A percentile compares a stretch with the other conserved stretches of the same genome.
These are phyloP conservation scores for Leptinotarsa defecta DNA, from an alignment of 1,140 invertebrate genomes.

Conservation along the genomic window DNA sequence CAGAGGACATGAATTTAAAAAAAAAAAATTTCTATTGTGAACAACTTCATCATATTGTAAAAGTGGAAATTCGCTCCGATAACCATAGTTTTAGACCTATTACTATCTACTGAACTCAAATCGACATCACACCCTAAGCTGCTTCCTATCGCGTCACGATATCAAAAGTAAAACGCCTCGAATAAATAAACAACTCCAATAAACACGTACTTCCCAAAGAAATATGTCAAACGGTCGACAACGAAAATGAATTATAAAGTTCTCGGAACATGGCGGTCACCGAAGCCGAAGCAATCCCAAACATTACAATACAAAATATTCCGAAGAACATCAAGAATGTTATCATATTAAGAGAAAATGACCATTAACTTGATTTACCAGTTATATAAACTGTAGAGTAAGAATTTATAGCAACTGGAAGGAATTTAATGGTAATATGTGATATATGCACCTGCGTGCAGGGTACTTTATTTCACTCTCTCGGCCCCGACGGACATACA, in stretches of 20 bases:
- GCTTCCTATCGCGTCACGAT: not conserved
- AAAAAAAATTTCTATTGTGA: no score
- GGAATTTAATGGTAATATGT: conserved; percentile 46
- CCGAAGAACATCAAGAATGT: conserved; percentile 37
- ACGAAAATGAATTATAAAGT: conserved; percentile 22
- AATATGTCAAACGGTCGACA: conserved; percentile 14
- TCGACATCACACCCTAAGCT: no score
- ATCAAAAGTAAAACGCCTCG: not conserved
- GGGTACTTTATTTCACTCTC: conserved; percentile 38
- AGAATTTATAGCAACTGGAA: conserved; percentile 42
- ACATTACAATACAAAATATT: conserved; percentile 39
- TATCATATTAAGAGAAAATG: conserved; percentile 42
- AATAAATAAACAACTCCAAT: conserved; percentile 6
- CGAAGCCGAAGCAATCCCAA: conserved; percentile 19
- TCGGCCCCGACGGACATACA: conserved; percentile 19
- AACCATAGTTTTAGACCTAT: no score
- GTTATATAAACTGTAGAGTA: conserved; percentile 40
- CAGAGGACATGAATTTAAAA: no score
- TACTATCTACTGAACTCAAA: no score
- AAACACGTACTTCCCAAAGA: conserved; percentile 8
- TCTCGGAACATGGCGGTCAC: conserved; percentile 10
- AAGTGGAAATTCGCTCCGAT: no score
- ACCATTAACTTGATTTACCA: conserved; percentile 46
- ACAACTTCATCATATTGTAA: no score
- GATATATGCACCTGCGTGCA: conserved; percentile 44